These are phyloP conservation scores for Natator depressus DNA, from an alignment of 2,113 vertebrate genomes.

Conservation along the genomic window DNA sequence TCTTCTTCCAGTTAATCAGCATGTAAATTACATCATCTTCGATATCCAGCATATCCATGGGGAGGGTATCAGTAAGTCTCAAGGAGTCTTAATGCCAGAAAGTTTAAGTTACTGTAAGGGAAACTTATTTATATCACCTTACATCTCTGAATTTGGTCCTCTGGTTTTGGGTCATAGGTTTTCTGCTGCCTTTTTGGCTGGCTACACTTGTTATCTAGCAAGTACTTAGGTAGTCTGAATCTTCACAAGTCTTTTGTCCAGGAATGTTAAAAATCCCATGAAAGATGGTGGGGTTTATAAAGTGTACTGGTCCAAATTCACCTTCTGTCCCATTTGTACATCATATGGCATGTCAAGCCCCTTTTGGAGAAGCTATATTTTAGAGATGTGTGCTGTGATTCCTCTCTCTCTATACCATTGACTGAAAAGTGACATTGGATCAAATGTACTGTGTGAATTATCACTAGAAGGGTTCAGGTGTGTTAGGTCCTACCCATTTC, in stretches of 20 bases:
- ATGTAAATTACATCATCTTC: constrained; percentile 40
- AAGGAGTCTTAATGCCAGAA: not conserved
- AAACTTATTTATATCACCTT: constrained; percentile 55
- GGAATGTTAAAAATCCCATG: not conserved
- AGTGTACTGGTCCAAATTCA: fast-evolving
- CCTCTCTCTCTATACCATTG: not conserved
- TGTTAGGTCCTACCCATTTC: not conserved
- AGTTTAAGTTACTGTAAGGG: constrained; percentile 27
- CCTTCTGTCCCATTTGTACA: not conserved
- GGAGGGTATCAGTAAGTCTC: constrained; percentile 53
- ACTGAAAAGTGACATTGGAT: not conserved
- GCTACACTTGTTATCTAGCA: not conserved
- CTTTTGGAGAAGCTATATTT: not conserved
- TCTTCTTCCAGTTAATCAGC: not conserved
- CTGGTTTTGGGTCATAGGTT: not conserved
- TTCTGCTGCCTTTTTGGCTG: not conserved
- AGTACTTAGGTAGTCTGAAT: not conserved
- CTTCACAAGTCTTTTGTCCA: fast-evolving
- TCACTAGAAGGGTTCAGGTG: not conserved
- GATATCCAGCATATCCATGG: constrained; percentile 57
- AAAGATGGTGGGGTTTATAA: not conserved
- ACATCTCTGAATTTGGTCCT: not conserved
- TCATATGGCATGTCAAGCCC: fast-evolving
- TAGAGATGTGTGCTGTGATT: not conserved
- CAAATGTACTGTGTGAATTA: not conserved